phyloP scores from a whole-genome alignment of 2,113 vertebrate genomes.

The Campylomormyrus tamandua region DNA sequence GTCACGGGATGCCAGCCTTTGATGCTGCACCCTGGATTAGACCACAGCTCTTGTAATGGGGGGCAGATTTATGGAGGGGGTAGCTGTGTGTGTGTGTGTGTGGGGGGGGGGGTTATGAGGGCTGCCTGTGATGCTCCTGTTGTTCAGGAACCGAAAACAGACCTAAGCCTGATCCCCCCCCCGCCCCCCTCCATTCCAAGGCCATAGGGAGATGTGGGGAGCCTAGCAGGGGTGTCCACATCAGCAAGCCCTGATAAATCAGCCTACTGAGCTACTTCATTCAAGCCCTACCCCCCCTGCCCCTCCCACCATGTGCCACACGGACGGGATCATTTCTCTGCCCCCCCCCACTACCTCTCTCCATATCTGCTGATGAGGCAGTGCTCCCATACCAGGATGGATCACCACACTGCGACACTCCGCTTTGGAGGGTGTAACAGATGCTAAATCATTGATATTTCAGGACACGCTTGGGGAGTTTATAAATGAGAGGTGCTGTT shows the following conservation, averaged over 20 bases:
- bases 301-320: background rate
- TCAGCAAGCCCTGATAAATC: constrained; percentile 3
- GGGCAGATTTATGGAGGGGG: background rate
- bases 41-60: no score
- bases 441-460: constrained; percentile 44
- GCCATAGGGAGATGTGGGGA: no score
- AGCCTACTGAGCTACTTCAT: background rate
- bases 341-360: no score
- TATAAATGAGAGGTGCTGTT: constrained; percentile 28
- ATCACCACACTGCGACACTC: background rate
- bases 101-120: background rate
- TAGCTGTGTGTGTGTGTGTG: no score
- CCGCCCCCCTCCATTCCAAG: no score
- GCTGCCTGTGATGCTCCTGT: background rate
- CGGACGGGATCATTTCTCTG: no score
- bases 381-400: no score
- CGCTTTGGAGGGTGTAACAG: constrained; percentile 25
- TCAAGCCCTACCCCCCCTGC: constrained; percentile 1
- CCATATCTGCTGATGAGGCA: no score
- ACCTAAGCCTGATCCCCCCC: background rate
- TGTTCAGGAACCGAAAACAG: background rate
- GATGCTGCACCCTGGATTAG: background rate
- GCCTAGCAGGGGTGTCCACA: no score
- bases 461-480: constrained; percentile 26
- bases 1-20: background rate